These are phyloP conservation scores for Pheosia tremula DNA, from an alignment of 2,888 invertebrate species.

Conservation along the genomic window DNA sequence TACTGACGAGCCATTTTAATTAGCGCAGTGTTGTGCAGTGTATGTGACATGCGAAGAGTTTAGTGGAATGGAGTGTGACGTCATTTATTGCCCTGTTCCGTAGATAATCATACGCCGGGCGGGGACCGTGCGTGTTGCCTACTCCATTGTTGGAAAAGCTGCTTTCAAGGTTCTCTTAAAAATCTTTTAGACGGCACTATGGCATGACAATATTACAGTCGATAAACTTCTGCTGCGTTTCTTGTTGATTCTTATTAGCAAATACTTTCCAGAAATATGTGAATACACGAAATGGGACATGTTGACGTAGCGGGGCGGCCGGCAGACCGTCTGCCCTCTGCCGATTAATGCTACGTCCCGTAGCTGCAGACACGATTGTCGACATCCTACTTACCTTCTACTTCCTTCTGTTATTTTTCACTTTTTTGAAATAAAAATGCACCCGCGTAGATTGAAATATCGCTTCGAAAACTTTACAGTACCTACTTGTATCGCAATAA, in stretches of 20 bases:
- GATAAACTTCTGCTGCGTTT: constrained; percentile 83
- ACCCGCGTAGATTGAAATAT: constrained; percentile 78
- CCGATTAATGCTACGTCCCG: constrained; percentile 73
- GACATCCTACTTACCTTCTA: constrained; percentile 76
- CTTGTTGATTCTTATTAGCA: constrained; percentile 81
- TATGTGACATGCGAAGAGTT: constrained; percentile 47
- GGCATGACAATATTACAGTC: constrained; percentile 83
- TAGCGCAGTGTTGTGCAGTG: constrained; percentile 46
- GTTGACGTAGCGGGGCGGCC: constrained; percentile 73
- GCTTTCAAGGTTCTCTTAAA: constrained; percentile 83
- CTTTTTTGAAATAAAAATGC: constrained; percentile 80
- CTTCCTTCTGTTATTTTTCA: constrained; percentile 77
- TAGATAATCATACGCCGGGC: constrained; percentile 81
- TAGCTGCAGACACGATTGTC: constrained; percentile 81
- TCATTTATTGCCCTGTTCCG: constrained; percentile 81
- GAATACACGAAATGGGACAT: constrained; percentile 79
- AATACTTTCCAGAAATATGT: constrained; percentile 77
- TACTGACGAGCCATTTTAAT: constrained; percentile 44
- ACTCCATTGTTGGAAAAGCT: constrained; percentile 84
- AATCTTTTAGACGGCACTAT: constrained; percentile 84
- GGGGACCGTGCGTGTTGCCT: constrained; percentile 83
- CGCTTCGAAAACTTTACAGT: constrained; percentile 74
- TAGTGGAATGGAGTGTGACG: constrained; percentile 71
- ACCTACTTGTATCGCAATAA: constrained; percentile 65
- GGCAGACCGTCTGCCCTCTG: constrained; percentile 66